Percentiles rank a stretch among this genome's conserved stretches.
Evolutionary conservation across 1,140 invertebrate genomes (phyloP).

Genomic region (Pseudobourletiella spinata): DNA sequence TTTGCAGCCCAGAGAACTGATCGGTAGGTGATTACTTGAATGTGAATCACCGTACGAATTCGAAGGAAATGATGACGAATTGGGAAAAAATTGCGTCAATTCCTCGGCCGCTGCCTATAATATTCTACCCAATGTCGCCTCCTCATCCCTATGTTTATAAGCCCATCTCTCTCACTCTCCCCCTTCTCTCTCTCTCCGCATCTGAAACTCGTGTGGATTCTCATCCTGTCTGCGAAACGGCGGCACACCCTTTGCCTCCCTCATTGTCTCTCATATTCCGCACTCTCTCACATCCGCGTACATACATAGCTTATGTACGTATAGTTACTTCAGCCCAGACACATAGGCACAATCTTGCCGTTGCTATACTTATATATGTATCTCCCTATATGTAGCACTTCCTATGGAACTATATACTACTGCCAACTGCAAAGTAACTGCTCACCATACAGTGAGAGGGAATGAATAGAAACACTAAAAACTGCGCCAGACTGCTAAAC

Average conservation of each 20-base stretch:
- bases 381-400: too few relatives aligned
- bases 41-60: slow-evolving; percentile 22
- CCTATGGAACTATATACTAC: too few relatives aligned
- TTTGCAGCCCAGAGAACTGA: not conserved
- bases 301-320: not conserved
- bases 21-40: not conserved
- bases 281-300: not conserved
- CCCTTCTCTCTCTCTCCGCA: slow-evolving; percentile 2
- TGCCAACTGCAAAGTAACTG: too few relatives aligned
- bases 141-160: slow-evolving; percentile 12
- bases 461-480: too few relatives aligned
- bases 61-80: slow-evolving; percentile 28
- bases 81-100: slow-evolving; percentile 29
- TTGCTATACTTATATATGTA: too few relatives aligned
- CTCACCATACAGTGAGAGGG: too few relatives aligned
- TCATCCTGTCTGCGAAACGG: not conserved
- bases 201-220: not conserved
- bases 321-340: too few relatives aligned
- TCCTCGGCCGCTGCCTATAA: slow-evolving; percentile 2
- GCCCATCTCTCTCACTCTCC: too few relatives aligned
- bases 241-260: not conserved
- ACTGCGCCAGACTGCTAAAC: too few relatives aligned
- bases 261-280: not conserved
- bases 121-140: not conserved
- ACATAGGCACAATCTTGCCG: too few relatives aligned